Evolutionary conservation across 2,797 vertebrate genomes (phyloP).

Genomic region (Amphiprion clarkii): DNA sequence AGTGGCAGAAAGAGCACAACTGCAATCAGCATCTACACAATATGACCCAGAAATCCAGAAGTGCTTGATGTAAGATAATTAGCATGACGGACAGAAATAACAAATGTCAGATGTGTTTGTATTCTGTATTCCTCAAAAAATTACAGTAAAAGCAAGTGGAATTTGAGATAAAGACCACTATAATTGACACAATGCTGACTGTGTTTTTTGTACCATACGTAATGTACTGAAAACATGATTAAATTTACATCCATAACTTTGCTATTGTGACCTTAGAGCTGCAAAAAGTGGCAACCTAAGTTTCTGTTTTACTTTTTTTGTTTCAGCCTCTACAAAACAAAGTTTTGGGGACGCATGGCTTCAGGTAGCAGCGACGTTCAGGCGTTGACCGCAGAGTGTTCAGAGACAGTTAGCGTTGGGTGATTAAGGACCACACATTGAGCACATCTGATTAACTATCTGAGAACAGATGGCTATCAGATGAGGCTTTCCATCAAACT

Average conservation of each 20-base stretch:
- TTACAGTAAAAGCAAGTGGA: neutral
- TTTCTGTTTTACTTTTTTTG: neutral
- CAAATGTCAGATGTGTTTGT: neutral
- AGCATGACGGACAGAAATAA: neutral
- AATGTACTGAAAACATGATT: neutral
- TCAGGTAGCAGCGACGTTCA: neutral
- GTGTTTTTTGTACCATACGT: constrained; percentile 1
- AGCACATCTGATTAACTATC: constrained; percentile 77
- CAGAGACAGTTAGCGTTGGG: constrained; percentile 45
- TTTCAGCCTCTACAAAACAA: no score
- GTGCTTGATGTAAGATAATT: neutral
- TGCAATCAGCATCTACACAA: neutral
- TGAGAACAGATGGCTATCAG: constrained; percentile 80
- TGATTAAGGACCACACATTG: constrained; percentile 74
- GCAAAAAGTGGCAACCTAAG: neutral
- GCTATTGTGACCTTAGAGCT: neutral
- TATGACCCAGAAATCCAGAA: neutral
- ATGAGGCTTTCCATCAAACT: constrained; percentile 78
- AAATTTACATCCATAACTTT: constrained; percentile 14
- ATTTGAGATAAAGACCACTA: neutral
- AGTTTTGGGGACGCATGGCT: neutral
- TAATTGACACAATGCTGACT: neutral
- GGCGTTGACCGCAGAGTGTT: constrained; percentile 28
- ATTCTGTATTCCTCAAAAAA: neutral
- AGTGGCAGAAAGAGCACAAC: neutral